Percentiles rank a stretch among this genome's conserved stretches.
Conservation (phyloP, 2,113 vertebrate species). For the Callipepla squamata region DNA sequence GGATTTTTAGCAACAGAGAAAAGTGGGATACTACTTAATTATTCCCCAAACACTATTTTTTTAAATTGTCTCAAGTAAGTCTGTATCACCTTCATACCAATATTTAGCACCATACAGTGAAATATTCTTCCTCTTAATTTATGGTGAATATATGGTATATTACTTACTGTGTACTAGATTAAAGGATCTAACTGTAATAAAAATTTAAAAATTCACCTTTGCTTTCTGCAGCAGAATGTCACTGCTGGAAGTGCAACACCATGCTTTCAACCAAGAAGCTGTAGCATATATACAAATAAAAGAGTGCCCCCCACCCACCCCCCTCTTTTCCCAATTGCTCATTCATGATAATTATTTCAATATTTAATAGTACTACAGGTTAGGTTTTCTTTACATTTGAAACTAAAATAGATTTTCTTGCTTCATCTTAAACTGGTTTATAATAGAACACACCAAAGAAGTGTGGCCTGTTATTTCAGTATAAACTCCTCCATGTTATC, state of each 20-base stretch:
- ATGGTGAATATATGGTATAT: conserved; percentile 4
- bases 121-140: conserved; percentile 19
- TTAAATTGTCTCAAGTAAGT: background rate
- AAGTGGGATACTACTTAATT: conserved; percentile 14
- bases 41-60: background rate
- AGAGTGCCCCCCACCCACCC: background rate
- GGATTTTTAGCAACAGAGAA: conserved; percentile 40
- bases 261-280: conserved; percentile 54
- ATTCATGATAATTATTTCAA: background rate
- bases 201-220: conserved; percentile 18
- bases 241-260: conserved; percentile 28
- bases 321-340: conserved; percentile 44
- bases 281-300: conserved; percentile 65
- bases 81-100: background rate
- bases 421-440: background rate
- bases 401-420: background rate
- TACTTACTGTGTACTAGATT: background rate
- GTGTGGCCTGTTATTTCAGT: background rate
- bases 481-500: background rate
- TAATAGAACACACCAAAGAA: background rate
- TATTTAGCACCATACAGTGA: conserved; percentile 64
- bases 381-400: background rate
- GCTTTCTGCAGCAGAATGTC: background rate
- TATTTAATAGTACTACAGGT: background rate
- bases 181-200: conserved; percentile 8